These are phyloP conservation scores for Agrochola lychnidis DNA, from an alignment of 2,888 invertebrate genomes.

Conservation along the genomic window DNA sequence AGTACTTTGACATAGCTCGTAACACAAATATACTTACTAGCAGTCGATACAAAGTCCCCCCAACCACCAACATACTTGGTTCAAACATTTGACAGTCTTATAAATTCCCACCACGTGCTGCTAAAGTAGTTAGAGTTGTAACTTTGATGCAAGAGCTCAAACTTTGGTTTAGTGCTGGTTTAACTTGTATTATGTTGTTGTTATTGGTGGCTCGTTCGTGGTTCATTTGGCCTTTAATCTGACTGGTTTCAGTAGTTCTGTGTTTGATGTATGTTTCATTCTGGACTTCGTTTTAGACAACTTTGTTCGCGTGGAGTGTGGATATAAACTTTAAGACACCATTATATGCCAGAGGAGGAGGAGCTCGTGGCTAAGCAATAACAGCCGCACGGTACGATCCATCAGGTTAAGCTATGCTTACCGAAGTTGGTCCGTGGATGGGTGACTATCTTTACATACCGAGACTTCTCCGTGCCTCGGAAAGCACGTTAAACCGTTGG, in stretches of 20 bases:
- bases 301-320: neutral
- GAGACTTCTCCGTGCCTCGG: too few relatives aligned
- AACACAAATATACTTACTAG: neutral
- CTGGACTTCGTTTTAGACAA: too few relatives aligned
- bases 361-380: too few relatives aligned
- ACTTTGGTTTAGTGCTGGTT: conserved; percentile 56
- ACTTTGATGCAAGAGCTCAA: conserved; percentile 65
- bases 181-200: conserved; percentile 39
- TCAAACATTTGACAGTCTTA: conserved; percentile 48
- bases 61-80: conserved; percentile 15
- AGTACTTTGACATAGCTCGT: neutral
- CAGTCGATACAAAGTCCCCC: conserved; percentile 19
- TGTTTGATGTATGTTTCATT: neutral
- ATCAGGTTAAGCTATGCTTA: too few relatives aligned
- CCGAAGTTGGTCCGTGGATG: too few relatives aligned
- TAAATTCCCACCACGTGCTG: conserved; percentile 54
- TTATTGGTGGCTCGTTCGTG: conserved; percentile 33
- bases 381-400: too few relatives aligned
- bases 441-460: too few relatives aligned
- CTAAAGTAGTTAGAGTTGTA: conserved; percentile 67
- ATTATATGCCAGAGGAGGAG: too few relatives aligned
- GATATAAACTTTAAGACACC: too few relatives aligned
- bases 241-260: neutral
- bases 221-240: conserved; percentile 54
- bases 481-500: too few relatives aligned